Percentiles rank a stretch among this genome's conserved stretches.
These are phyloP conservation scores for Pseudochromis fuscus DNA, from an alignment of 2,797 vertebrate species.

Conservation along the genomic window DNA sequence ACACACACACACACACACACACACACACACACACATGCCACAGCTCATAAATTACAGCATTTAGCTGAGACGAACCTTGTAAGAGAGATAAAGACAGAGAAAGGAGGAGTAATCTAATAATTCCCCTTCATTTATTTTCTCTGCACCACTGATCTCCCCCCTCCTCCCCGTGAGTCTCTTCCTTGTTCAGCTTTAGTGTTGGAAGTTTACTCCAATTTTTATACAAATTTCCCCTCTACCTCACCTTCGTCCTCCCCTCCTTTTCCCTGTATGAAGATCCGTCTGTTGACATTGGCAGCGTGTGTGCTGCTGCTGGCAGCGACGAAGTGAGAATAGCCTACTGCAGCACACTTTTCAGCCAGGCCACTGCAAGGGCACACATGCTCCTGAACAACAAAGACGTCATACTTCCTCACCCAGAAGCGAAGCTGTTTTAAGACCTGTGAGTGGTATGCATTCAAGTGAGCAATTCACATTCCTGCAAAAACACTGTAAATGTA, in stretches of 20 bases:
- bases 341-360: constrained; percentile 65
- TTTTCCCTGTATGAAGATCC: constrained; percentile 31
- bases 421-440: constrained; percentile 38
- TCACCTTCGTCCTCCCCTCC: constrained; percentile 41
- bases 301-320: constrained; percentile 67
- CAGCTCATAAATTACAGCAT: constrained; percentile 42
- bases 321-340: constrained; percentile 59
- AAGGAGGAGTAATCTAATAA: constrained; percentile 31
- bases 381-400: constrained; percentile 55
- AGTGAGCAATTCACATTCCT: constrained; percentile 20
- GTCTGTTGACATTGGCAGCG: constrained; percentile 72
- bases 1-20: constrained; percentile 39
- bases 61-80: constrained; percentile 45
- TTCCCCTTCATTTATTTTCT: constrained; percentile 28
- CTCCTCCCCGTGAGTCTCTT: constrained; percentile 1
- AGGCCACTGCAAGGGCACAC: constrained; percentile 60
- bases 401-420: constrained; percentile 48
- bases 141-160: constrained; percentile 7
- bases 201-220: constrained; percentile 12
- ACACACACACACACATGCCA: constrained; percentile 27
- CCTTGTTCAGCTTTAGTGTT: neutral
- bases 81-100: constrained; percentile 32
- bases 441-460: constrained; percentile 17
- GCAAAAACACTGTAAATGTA: constrained; percentile 8
- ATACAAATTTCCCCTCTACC: constrained; percentile 2